Evolutionary conservation across 1,140 invertebrate genomes (phyloP).

Genomic region (Drosophila nannoptera): DNA sequence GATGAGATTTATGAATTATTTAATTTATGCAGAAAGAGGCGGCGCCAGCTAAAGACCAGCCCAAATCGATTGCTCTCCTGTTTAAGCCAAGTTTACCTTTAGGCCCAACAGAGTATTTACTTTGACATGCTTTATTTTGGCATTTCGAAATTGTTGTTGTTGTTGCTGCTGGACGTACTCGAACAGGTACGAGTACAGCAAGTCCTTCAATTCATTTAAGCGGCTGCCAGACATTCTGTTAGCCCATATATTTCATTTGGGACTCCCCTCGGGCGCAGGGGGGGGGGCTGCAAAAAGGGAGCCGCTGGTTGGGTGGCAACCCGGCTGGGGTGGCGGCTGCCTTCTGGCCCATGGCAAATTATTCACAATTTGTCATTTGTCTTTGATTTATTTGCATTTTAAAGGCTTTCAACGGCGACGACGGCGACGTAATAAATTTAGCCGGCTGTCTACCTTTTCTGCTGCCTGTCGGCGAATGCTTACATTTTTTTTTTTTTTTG

Average conservation of each 20-base stretch:
- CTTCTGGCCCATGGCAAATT: constrained; percentile 73
- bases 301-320: background rate
- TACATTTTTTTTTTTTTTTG: constrained; percentile 27
- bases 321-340: constrained; percentile 13
- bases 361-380: constrained; percentile 78
- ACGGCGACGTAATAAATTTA: constrained; percentile 72
- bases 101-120: background rate
- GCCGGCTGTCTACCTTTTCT: constrained; percentile 69
- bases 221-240: constrained; percentile 72
- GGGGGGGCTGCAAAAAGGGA: background rate
- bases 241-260: constrained; percentile 69
- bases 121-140: constrained; percentile 21
- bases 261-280: background rate
- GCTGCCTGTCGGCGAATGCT: constrained; percentile 65
- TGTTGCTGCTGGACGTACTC: constrained; percentile 11
- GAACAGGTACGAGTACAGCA: constrained; percentile 18
- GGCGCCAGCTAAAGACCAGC: too few relatives aligned
- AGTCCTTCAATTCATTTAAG: constrained; percentile 76
- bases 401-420: constrained; percentile 72
- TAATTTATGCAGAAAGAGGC: background rate
- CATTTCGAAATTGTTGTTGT: constrained; percentile 25
- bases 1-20: background rate
- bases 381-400: constrained; percentile 78
- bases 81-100: background rate
- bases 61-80: too few relatives aligned